Conservation (phyloP, 2,888 invertebrate species). For the Dolichopus griseipennis region DNA sequence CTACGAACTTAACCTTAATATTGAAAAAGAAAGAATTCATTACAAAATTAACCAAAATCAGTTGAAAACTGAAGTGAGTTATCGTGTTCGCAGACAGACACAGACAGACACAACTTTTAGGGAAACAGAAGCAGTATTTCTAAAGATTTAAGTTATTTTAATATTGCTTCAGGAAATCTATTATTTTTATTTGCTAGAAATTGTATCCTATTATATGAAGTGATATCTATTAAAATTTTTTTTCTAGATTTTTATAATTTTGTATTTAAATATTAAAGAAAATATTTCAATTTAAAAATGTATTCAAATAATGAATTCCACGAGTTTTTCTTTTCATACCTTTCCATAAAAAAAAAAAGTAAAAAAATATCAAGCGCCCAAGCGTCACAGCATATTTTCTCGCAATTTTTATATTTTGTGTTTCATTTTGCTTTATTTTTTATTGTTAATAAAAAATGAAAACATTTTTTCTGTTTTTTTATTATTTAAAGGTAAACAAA, state of each 20-base stretch:
- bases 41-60: too few species aligned
- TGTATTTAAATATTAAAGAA: not conserved
- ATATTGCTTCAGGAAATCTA: too few species aligned
- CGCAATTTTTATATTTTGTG: not conserved
- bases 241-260: not conserved
- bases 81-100: too few species aligned
- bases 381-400: not conserved
- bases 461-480: not conserved
- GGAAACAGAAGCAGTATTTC: too few species aligned
- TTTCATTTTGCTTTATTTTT: not conserved
- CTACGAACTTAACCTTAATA: too few species aligned
- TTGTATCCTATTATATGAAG: too few species aligned
- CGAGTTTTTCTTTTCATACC: not conserved
- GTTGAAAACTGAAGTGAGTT: too few species aligned
- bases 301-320: conserved; percentile 1
- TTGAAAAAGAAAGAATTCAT: too few species aligned
- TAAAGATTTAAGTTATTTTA: too few species aligned
- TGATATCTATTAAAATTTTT: too few species aligned
- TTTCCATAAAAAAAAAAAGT: not conserved
- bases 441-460: not conserved
- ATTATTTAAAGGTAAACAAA: conserved; percentile 2
- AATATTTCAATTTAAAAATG: conserved; percentile 4
- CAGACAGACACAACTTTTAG: too few species aligned
- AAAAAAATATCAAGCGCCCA: not conserved
- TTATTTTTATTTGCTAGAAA: too few species aligned